A percentile compares a stretch with the other conserved stretches of the same genome.
Conservation (phyloP, 2,113 vertebrate species). For the Cacatua alba region DNA sequence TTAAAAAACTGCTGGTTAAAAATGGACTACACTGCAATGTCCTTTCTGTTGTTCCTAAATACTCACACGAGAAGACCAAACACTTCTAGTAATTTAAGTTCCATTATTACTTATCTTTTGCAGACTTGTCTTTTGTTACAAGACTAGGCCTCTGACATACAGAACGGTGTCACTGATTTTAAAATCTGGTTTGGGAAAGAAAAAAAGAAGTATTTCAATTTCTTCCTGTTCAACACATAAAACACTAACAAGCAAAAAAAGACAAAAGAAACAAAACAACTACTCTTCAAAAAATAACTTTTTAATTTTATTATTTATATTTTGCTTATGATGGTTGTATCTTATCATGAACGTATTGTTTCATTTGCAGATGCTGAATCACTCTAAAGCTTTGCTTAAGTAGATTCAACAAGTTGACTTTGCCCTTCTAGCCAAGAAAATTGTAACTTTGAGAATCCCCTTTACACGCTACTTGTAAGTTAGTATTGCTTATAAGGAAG, state of each 20-base stretch:
- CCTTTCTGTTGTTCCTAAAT: neutral
- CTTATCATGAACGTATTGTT: neutral
- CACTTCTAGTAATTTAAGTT: neutral
- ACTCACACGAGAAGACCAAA: neutral
- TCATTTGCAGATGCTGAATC: neutral
- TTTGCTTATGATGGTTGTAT: neutral
- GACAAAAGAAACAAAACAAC: neutral
- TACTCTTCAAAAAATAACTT: neutral
- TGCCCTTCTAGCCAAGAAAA: neutral
- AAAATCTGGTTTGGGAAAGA: rapidly evolving
- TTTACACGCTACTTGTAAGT: neutral
- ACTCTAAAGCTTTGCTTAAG: neutral
- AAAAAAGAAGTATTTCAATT: neutral
- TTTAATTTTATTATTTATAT: neutral
- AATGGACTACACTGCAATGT: neutral
- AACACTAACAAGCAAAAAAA: neutral
- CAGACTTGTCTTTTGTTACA: neutral
- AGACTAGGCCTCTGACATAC: neutral
- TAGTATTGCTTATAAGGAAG: neutral
- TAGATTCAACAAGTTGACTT: neutral
- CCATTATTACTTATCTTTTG: neutral
- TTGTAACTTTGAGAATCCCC: neutral
- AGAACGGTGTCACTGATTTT: neutral
- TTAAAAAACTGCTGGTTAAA: neutral
- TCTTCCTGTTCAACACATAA: neutral